A percentile compares a stretch with the other conserved stretches of the same genome.
Conservation (phyloP, 2,797 vertebrate genomes). For the Leptoclinus maculatus region DNA sequence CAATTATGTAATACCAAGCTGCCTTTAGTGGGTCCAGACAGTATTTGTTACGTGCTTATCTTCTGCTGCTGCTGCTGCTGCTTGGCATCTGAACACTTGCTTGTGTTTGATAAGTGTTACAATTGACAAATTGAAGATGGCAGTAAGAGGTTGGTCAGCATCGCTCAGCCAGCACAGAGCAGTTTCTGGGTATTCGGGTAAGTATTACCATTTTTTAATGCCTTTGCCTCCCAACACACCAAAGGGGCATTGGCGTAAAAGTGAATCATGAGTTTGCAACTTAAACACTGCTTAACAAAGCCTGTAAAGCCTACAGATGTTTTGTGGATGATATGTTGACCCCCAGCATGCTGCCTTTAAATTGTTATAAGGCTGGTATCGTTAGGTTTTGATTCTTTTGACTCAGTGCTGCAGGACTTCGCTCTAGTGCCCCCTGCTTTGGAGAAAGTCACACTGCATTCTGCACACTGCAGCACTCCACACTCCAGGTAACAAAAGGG, state of each 20-base stretch:
- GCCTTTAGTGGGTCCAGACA: neutral
- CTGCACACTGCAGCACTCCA: conserved; percentile 45
- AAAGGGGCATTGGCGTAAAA: neutral
- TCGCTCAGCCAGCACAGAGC: neutral
- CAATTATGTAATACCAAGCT: neutral
- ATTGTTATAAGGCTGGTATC: neutral
- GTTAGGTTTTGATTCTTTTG: neutral
- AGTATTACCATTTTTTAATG: neutral
- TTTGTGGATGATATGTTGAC: neutral
- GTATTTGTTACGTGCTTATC: conserved; percentile 3
- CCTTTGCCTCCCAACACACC: neutral
- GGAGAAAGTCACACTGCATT: conserved; percentile 30
- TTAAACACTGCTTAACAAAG: neutral
- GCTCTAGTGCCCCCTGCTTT: conserved; percentile 47
- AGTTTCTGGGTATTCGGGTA: neutral
- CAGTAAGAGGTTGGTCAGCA: neutral
- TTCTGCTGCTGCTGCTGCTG: neutral
- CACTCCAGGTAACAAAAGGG: neutral
- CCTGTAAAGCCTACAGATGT: neutral
- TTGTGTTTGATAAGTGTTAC: neutral
- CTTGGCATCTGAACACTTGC: neutral
- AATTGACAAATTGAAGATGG: neutral
- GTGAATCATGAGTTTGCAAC: neutral
- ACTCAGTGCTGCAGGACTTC: neutral
- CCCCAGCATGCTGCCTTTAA: neutral